phyloP scores from a whole-genome alignment of 2,113 vertebrate species.

The Pipa parva region DNA sequence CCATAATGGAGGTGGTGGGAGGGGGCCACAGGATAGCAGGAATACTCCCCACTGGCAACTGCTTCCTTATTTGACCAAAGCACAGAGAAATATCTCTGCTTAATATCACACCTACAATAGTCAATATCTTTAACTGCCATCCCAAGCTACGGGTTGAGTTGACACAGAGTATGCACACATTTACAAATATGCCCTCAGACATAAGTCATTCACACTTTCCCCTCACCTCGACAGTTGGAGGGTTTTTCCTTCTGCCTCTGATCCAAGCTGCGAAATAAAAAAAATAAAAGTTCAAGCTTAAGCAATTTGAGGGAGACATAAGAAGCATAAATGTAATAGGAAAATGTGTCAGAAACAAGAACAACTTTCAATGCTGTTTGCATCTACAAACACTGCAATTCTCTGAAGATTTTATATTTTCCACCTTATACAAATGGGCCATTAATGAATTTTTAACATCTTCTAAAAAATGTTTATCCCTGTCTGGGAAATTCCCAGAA shows the following conservation, averaged over 20 bases:
- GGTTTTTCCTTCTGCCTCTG: conserved; percentile 83
- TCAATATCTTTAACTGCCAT: too few species aligned
- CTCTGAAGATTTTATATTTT: conserved; percentile 5
- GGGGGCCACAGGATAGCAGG: too few species aligned
- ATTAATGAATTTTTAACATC: conserved; percentile 28
- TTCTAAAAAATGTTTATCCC: conserved; percentile 29
- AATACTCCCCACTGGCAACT: too few species aligned
- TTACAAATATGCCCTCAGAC: too few species aligned
- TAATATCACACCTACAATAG: too few species aligned
- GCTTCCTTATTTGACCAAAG: too few species aligned
- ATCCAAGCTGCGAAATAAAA: conserved; percentile 82
- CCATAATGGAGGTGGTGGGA: too few species aligned
- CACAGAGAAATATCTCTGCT: too few species aligned
- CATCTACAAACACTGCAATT: conserved; percentile 22
- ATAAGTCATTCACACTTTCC: background rate
- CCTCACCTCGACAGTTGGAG: conserved; percentile 84
- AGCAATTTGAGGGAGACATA: background rate
- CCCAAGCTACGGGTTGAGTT: too few species aligned
- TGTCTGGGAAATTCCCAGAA: conserved; percentile 28
- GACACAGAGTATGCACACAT: too few species aligned
- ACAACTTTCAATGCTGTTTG: background rate
- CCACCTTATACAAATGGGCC: conserved; percentile 19
- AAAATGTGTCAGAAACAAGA: background rate
- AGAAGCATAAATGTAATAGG: background rate
- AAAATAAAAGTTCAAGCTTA: background rate